A percentile compares a stretch with the other conserved stretches of the same genome.
Evolutionary conservation across 1,140 invertebrate species (phyloP).

Genomic region (Drosophila lini): DNA sequence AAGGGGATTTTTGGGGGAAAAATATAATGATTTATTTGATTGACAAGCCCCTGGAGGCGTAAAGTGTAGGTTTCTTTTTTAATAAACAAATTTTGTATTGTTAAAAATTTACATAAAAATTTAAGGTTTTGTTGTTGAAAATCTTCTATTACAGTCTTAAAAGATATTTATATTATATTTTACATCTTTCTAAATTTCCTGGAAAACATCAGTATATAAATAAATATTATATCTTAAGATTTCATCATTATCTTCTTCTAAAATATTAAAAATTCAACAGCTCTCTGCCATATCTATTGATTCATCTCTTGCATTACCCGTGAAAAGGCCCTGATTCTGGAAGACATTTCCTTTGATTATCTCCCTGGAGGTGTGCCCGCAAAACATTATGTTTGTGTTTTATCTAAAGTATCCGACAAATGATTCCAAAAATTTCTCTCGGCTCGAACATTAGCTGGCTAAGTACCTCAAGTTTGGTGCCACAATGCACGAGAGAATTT

Average conservation of each 20-base stretch:
- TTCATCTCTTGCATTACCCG: neutral
- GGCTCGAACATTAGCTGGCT: slow-evolving; percentile 42
- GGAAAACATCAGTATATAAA: no score
- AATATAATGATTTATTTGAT: slow-evolving; percentile 9
- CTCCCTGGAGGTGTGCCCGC: slow-evolving; percentile 16
- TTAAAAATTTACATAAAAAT: neutral
- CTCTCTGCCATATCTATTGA: neutral
- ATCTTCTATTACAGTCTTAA: no score
- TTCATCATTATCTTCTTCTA: neutral
- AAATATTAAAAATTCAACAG: slow-evolving; percentile 10
- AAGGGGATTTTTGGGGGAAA: neutral
- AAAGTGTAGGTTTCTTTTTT: neutral
- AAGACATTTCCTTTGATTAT: slow-evolving; percentile 40
- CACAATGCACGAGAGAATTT: slow-evolving; percentile 48
- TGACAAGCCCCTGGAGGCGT: neutral
- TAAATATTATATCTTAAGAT: neutral
- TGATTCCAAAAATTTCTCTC: slow-evolving; percentile 50
- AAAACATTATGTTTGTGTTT: slow-evolving; percentile 22
- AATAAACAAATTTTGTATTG: neutral
- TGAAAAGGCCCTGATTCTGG: neutral
- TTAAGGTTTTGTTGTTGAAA: neutral
- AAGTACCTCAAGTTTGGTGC: slow-evolving; percentile 46
- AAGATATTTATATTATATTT: neutral
- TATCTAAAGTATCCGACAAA: slow-evolving; percentile 49
- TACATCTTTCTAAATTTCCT: neutral